Base-by-base conservation (phyloP, 2,797 vertebrate genomes). In the Ctenochaetus hawaiiensis region DNA sequence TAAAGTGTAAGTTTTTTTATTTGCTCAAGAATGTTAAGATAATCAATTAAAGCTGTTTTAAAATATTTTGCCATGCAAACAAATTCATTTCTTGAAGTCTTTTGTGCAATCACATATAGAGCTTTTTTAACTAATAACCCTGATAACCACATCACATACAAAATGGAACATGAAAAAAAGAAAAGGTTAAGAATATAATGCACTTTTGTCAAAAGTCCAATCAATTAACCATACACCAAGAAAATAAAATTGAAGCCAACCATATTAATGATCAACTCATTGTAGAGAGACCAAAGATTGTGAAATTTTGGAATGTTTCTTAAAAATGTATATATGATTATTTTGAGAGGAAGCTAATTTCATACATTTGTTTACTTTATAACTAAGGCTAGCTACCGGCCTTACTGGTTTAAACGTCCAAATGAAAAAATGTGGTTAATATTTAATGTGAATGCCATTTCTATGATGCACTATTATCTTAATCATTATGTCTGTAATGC, bases 291-390 rank as follows among this genome's bases (percentile, higher is more conserved):
- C 43, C 52, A 68, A 71, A 75, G 44, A 70, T 30, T n/a, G 17
- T 49, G 45, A 34, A 37, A 22, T 59, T 80, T 47, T 37, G 8
- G 10, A 48, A 18, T 23, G 41, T 45, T 74, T 70, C 13, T 60
- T 11, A 1, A 41, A 30, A 34, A 34, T 34, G 6, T 34, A 34
- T 34, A 34, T 34, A 34, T 7, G 30, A 16, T 61, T 41, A 47
- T 60, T 70, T 63, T 37, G 22, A 53, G 39, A 58, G 3, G 20
- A 67, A 43, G 11, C 18, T 23, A 3, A 63, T 26, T 75, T 76
- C 52, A 67, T 45, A 16, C 1, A 45, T 53, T 23, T 30, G 20
- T 81, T 83, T 68, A 76, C 18, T 47, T 78, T 39, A 22, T 56
- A 23, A 48, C 64, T 52, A 41, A 53, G 51, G 49, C 49, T 76